A percentile compares a stretch with the other conserved stretches of the same genome.
These are phyloP conservation scores for Dyspetes luteomarginatus DNA, from an alignment of 2,888 invertebrate species.

Conservation along the genomic window DNA sequence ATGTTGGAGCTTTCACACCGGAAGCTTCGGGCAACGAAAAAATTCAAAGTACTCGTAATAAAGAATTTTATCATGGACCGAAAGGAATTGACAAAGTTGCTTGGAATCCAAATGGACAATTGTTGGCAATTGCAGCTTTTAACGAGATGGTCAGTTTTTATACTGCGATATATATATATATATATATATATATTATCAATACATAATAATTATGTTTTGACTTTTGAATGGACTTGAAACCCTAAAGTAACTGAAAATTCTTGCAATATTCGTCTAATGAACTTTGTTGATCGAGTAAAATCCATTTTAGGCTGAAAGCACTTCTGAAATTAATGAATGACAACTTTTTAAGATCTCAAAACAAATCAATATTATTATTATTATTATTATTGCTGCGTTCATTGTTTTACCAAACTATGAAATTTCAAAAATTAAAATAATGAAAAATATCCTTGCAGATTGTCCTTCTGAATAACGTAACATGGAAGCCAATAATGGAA, in stretches of 20 bases:
- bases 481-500: slow-evolving; percentile 78
- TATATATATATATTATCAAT: slow-evolving; percentile 63
- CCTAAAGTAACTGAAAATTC: too few species aligned
- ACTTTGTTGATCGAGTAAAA: too few species aligned
- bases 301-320: too few species aligned
- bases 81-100: slow-evolving; percentile 78
- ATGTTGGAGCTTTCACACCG: slow-evolving; percentile 77
- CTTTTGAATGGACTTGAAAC: too few species aligned
- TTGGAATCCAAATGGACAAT: slow-evolving; percentile 80
- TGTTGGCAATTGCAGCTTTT: slow-evolving; percentile 78
- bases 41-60: slow-evolving; percentile 6
- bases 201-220: too few species aligned
- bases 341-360: too few species aligned
- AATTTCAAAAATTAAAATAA: background rate
- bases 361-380: too few species aligned
- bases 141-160: slow-evolving; percentile 81
- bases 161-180: too few species aligned
- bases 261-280: too few species aligned
- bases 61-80: slow-evolving; percentile 65
- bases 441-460: slow-evolving; percentile 69
- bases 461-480: slow-evolving; percentile 78
- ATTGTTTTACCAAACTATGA: slow-evolving; percentile 1
- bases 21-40: slow-evolving; percentile 51
- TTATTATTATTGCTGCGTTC: background rate
- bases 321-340: too few species aligned